A percentile compares a stretch with the other conserved stretches of the same genome.
Evolutionary conservation across 2,797 vertebrate genomes (phyloP).

Genomic region (Acanthiza pusilla): DNA sequence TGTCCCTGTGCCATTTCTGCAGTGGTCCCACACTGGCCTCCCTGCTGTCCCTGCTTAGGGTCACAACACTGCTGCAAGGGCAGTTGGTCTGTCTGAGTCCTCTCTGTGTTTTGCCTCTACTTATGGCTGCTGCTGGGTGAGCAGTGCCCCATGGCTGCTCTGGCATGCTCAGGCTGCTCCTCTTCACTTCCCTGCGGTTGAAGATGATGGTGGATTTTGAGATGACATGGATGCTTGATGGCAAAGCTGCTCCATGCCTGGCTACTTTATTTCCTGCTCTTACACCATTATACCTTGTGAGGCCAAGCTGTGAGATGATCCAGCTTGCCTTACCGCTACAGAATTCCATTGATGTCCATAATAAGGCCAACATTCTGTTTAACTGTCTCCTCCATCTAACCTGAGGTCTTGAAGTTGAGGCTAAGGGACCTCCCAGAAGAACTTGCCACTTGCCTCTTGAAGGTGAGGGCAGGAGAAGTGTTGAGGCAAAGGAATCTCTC

Average conservation of each 20-base stretch:
- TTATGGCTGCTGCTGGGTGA: fast-evolving
- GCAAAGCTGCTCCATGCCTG: not conserved
- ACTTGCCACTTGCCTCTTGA: not conserved
- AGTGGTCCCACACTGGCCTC: fast-evolving
- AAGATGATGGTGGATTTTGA: not conserved
- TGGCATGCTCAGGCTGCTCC: not conserved
- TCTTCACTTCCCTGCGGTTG: not conserved
- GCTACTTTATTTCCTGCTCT: not conserved
- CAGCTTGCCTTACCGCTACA: not conserved
- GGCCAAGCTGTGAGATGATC: not conserved
- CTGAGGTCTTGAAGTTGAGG: not conserved
- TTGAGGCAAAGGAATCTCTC: not conserved
- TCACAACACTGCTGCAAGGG: not conserved
- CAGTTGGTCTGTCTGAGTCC: not conserved
- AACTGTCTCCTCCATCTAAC: not conserved
- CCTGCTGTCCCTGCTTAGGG: not conserved
- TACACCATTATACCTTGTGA: fast-evolving
- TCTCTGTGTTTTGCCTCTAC: not conserved
- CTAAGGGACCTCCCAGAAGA: not conserved
- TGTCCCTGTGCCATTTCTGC: not conserved
- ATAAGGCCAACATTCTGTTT: fast-evolving
- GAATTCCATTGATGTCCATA: not conserved
- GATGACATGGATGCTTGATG: not conserved
- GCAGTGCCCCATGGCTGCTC: not conserved
- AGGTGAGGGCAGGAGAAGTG: not conserved